Conservation (phyloP, 2,888 invertebrate species). For the Chorisops tibialis region DNA sequence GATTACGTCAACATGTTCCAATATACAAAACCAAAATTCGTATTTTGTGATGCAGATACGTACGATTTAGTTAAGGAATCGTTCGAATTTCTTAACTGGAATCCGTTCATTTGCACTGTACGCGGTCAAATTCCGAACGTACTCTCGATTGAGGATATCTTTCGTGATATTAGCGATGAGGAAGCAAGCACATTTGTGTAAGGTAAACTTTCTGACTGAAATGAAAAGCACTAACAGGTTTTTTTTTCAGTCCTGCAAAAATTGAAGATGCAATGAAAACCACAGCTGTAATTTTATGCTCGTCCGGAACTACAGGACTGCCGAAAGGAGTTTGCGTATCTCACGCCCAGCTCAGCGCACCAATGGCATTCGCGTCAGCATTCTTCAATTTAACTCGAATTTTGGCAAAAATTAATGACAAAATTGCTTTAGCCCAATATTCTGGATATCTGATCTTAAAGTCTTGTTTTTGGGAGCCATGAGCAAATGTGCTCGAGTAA, state of each 20-base stretch:
- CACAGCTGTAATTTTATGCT: slow-evolving; percentile 29
- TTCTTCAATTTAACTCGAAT: not conserved
- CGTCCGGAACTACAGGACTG: slow-evolving; percentile 31
- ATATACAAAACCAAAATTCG: slow-evolving; percentile 30
- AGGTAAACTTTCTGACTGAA: too few relatives aligned
- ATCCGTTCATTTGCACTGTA: not conserved
- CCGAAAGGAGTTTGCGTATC: slow-evolving; percentile 27
- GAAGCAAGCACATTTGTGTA: not conserved
- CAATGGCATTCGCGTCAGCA: too few relatives aligned
- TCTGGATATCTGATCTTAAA: slow-evolving; percentile 37
- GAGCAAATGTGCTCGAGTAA: slow-evolving; percentile 17
- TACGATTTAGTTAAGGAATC: slow-evolving; percentile 34
- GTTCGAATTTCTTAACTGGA: slow-evolving; percentile 31
- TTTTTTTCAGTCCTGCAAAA: too few relatives aligned
- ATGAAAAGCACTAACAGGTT: too few relatives aligned
- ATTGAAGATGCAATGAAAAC: slow-evolving; percentile 40
- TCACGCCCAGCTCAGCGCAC: slow-evolving; percentile 23
- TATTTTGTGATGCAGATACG: slow-evolving; percentile 31
- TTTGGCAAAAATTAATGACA: slow-evolving; percentile 27
- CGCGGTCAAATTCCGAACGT: not conserved
- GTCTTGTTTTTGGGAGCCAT: slow-evolving; percentile 18
- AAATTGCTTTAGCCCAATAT: slow-evolving; percentile 37
- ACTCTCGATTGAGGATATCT: not conserved
- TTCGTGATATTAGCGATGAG: not conserved
- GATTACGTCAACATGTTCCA: slow-evolving; percentile 29